Percentiles rank a stretch among this genome's conserved stretches.
Conservation (phyloP, 1,140 invertebrate species). For the Neotoxoptera formosana region DNA sequence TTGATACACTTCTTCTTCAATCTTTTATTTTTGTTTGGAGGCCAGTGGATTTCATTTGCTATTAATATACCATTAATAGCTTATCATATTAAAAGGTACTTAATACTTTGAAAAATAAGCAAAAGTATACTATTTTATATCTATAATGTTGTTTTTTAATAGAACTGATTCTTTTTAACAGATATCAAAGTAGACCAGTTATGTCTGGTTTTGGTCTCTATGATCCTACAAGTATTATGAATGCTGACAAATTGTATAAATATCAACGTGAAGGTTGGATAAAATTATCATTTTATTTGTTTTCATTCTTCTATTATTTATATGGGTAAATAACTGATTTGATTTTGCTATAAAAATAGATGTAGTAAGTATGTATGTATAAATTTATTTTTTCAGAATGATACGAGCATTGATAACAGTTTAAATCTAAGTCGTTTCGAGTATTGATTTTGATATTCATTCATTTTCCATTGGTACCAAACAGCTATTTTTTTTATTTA, state of each 20-base stretch:
- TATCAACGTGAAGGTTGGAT: conserved; percentile 98
- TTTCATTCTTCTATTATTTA: conserved; percentile 99
- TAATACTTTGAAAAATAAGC: conserved; percentile 61
- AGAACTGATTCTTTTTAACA: conserved; percentile 64
- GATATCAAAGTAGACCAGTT: conserved; percentile 91
- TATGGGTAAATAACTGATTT: conserved; percentile 79
- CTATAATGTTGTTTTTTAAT: not conserved
- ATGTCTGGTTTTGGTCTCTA: conserved; percentile 96
- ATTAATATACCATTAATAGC: conserved; percentile 93
- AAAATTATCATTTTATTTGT: conserved; percentile 96
- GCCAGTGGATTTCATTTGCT: conserved; percentile 91
- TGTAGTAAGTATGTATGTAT: not conserved
- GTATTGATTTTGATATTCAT: not conserved
- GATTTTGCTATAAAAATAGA: not conserved
- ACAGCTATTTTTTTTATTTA: not conserved
- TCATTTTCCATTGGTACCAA: not conserved
- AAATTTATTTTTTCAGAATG: conserved; percentile 59
- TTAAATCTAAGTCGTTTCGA: not conserved
- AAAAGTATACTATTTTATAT: not conserved
- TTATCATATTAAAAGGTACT: conserved; percentile 92
- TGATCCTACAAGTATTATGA: conserved; percentile 98
- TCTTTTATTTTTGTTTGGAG: conserved; percentile 87
- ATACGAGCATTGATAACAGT: conserved; percentile 59
- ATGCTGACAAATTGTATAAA: conserved; percentile 88
- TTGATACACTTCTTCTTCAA: conserved; percentile 91